Conservation (phyloP, 2,113 vertebrate species). For the Gila orcuttii region DNA sequence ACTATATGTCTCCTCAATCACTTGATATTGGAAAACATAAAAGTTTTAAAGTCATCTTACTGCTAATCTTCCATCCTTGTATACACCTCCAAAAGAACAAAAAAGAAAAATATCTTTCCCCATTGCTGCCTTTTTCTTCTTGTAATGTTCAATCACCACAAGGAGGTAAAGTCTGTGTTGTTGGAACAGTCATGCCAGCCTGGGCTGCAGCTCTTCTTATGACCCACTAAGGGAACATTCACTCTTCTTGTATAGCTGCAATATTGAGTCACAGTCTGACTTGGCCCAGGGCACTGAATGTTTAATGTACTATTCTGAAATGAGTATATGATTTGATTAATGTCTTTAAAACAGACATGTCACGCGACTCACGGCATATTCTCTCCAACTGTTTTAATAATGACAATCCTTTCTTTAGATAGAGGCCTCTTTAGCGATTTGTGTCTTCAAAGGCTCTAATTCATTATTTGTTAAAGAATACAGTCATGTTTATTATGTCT, state of each 20-base stretch:
- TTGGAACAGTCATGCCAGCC: background rate
- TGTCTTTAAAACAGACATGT: background rate
- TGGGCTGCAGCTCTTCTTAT: constrained; percentile 16
- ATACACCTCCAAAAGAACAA: background rate
- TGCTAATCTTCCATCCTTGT: no score
- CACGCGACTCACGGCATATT: background rate
- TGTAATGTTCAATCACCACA: background rate
- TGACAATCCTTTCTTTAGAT: background rate
- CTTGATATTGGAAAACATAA: background rate
- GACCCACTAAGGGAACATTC: constrained; percentile 47
- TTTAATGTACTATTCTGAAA: constrained; percentile 13
- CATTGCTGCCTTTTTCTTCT: background rate
- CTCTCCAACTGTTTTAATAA: background rate
- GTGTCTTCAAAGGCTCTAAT: background rate
- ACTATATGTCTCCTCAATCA: background rate
- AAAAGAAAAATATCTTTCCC: background rate
- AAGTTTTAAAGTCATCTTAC: background rate
- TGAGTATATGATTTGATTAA: constrained; percentile 19
- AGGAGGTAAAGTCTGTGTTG: constrained; percentile 6
- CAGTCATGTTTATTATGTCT: background rate
- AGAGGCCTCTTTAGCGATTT: background rate
- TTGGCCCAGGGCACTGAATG: constrained; percentile 35
- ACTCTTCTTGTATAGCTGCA: constrained; percentile 23
- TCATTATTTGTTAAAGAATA: background rate
- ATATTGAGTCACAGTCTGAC: constrained; percentile 45